Evolutionary conservation across 2,113 vertebrate species (phyloP).

Genomic region (Ploceus nigricollis): DNA sequence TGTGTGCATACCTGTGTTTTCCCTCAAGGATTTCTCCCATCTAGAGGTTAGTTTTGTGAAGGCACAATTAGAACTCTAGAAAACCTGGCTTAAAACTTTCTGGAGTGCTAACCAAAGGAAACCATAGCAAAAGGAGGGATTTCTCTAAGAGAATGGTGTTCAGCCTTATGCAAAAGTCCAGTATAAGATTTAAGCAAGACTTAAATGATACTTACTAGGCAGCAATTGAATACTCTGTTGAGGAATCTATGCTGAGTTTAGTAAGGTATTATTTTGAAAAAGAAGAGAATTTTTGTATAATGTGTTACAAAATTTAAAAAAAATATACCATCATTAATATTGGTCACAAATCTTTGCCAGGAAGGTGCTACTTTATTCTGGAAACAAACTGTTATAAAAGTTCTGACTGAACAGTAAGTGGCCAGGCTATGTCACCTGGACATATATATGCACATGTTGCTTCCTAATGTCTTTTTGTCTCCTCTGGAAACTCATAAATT

Average conservation of each 20-base stretch:
- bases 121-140: not conserved
- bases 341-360: not conserved
- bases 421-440: not conserved
- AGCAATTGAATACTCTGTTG: not conserved
- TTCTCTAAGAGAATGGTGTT: not conserved
- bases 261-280: not conserved
- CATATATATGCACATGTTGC: not conserved
- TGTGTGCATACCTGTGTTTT: not conserved
- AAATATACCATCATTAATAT: not conserved
- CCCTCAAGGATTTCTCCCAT: not conserved
- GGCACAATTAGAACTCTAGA: not conserved
- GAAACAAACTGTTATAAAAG: not conserved
- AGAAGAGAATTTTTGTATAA: not conserved
- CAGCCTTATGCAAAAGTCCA: not conserved
- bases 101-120: not conserved
- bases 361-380: not conserved
- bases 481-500: not conserved
- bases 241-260: not conserved
- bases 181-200: not conserved
- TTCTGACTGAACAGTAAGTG: not conserved
- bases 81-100: not conserved
- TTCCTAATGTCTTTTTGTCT: not conserved
- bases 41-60: not conserved
- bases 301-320: not conserved
- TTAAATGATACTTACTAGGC: not conserved